These are phyloP conservation scores for Nylanderia fulva DNA, from an alignment of 1,140 invertebrate genomes.

Conservation along the genomic window DNA sequence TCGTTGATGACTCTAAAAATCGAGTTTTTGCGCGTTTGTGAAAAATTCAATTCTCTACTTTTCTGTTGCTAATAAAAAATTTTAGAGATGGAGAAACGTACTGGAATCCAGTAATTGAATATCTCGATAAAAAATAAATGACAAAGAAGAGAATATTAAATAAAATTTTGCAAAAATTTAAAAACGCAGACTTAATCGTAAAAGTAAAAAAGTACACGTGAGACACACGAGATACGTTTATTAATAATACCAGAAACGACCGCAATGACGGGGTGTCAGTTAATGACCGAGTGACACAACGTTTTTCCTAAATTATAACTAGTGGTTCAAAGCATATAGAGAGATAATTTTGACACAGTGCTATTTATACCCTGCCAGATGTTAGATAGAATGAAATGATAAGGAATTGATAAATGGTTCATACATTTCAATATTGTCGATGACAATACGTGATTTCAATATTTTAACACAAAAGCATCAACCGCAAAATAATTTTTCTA, in stretches of 20 bases:
- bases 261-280: not conserved
- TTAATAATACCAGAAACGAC: constrained; percentile 19
- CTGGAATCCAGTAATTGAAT: no score
- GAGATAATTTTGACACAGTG: constrained; percentile 11
- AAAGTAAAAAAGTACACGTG: constrained; percentile 19
- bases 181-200: constrained; percentile 43
- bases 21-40: not conserved
- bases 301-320: not conserved
- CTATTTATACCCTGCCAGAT: constrained; percentile 14
- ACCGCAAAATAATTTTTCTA: not conserved
- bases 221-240: not conserved
- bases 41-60: constrained; percentile 1
- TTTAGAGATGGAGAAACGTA: constrained; percentile 6
- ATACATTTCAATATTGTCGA: not conserved
- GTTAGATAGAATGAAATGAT: not conserved
- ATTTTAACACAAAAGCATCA: not conserved
- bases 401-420: not conserved
- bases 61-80: constrained; percentile 4
- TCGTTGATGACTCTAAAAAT: not conserved
- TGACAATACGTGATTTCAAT: not conserved
- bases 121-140: constrained; percentile 19
- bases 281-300: constrained; percentile 18
- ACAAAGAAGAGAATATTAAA: not conserved
- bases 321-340: not conserved
- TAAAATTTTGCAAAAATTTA: not conserved